Base-by-base conservation (phyloP, 2,113 vertebrate genomes). In the Carlito syrichta region DNA sequence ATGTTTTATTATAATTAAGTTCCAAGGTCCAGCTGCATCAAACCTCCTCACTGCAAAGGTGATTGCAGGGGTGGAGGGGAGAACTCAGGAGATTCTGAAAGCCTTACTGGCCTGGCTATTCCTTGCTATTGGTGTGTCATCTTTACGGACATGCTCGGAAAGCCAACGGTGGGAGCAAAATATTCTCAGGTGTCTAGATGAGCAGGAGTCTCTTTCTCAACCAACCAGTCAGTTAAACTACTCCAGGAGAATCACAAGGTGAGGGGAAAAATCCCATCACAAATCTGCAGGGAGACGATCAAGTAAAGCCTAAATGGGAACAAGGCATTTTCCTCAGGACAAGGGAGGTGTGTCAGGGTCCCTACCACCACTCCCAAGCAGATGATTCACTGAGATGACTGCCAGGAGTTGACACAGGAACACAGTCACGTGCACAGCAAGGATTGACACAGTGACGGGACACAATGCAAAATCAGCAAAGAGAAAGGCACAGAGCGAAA, bases 351-450 rank as follows among this genome's bases (percentile, higher is more conserved):
- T 32, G 19, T 19, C 0, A 0, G 79, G 40, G 45, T 23, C 38
- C 50, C 60, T 6, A 8, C 4, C 40, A 23, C 23, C 45, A 74
- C 56, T 62, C 23, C 23, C 38, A 35, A 32, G 11, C 8, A 5
- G 54, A 10, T 23, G 20, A 50, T 60, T 62, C 3, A 0, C 43
- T 5, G 13, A 43, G 8, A 35, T 48, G 58, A 25, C 27, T 43
- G 62, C 4, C 13, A 9, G 79, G 74, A 38, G 35, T 23, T 16
- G 2, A 12, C 40, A 32, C 3, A 16, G 7, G 40, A 48, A 25
- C 1, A 3, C 0, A 1, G 60, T 3, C 9, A 23, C 3, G 1
- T n/a, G 30, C 40, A 2, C 1, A 27, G 11, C 43, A 54, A 8
- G 16, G 74, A 56, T 5, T 35, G 14, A 17, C 43, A 12, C 62